Evolutionary conservation across 2,888 invertebrate species (phyloP).

Genomic region (Micoletzkya japonica): DNA sequence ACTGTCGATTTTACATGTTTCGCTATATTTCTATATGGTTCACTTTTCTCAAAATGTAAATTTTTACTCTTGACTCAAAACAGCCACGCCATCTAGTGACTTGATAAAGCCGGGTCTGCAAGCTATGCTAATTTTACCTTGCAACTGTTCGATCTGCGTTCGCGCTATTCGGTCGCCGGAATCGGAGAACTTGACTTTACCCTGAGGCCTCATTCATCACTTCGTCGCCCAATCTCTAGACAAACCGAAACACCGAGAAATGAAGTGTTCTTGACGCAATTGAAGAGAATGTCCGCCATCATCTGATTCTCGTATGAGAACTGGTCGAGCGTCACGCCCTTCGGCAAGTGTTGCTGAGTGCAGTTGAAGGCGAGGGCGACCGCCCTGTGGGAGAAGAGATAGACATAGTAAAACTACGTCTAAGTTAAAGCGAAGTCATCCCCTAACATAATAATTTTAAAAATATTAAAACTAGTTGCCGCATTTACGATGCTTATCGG

Average conservation of each 20-base stretch:
- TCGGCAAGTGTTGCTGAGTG: slow-evolving; percentile 84
- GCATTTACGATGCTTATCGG: background rate
- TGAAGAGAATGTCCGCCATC: slow-evolving; percentile 91
- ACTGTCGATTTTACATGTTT: too few relatives aligned
- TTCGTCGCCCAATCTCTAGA: background rate
- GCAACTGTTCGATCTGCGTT: slow-evolving; percentile 96
- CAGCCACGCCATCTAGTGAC: too few relatives aligned
- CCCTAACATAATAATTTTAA: background rate
- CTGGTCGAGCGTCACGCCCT: slow-evolving; percentile 83
- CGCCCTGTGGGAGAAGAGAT: slow-evolving; percentile 68
- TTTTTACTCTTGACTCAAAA: too few relatives aligned
- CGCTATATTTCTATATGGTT: too few relatives aligned
- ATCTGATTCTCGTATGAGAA: slow-evolving; percentile 93
- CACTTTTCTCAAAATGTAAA: too few relatives aligned
- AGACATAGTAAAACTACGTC: background rate
- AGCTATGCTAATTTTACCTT: slow-evolving; percentile 64
- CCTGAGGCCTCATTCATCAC: slow-evolving; percentile 71
- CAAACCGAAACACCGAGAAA: slow-evolving; percentile 96
- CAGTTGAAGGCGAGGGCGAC: slow-evolving; percentile 96
- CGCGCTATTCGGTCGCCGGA: slow-evolving; percentile 93
- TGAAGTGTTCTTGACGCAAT: slow-evolving; percentile 96
- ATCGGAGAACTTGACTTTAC: slow-evolving; percentile 94
- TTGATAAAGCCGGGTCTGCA: too few relatives aligned
- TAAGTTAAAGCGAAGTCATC: background rate
- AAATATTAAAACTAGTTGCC: background rate